Base-by-base conservation (phyloP, 2,797 vertebrate genomes). In the Sebastes trivittatus region DNA sequence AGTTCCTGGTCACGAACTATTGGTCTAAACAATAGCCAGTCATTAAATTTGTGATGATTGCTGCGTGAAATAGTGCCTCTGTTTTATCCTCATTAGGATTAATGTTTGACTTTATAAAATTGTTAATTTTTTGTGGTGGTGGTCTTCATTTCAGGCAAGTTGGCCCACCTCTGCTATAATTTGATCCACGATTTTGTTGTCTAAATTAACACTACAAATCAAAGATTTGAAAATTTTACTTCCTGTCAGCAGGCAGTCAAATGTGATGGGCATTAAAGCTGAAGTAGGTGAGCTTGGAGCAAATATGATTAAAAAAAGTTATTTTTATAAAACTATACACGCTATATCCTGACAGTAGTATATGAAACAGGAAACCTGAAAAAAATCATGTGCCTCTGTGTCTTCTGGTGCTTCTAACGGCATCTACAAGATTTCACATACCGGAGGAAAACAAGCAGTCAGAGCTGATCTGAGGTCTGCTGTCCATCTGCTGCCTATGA, bases 321-420 rank as follows among this genome's bases (percentile, higher is more conserved):
- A 0, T 38, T 38, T 38, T 38, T 38, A 38, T 38, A 38, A 38
- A 38, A 6, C 0, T 27, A 25, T 25, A 25, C 25, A 25, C 1
- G 34, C 36, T 38, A 38, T 14, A 38, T 38, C 0, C 0, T 38
- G 36, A 38, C 36, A 38, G 36, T 1, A 0, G 36, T 38, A 38
- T 0, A 14, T 38, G 36, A 38, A 38, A 38, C 36, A 38, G 36
- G 36, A 6, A 38, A 6, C 36, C 36, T 38, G 36, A 14, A 38
- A 38, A 36, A 38, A 38, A 38, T 38, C 13, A 14, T 14, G 36
- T 38, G 0, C 36, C 36, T 38, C 36, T 38, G 36, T 38, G 36
- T 16, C 38, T 14, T 42, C 14, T 0, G 14, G 0, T 16, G 36
- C 1, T 38, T 2, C 13, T 38, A 38, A 14, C 2, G 0, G 36